phyloP scores from a whole-genome alignment of 1,140 invertebrate genomes.

The Zaprionus ghesquierei region DNA sequence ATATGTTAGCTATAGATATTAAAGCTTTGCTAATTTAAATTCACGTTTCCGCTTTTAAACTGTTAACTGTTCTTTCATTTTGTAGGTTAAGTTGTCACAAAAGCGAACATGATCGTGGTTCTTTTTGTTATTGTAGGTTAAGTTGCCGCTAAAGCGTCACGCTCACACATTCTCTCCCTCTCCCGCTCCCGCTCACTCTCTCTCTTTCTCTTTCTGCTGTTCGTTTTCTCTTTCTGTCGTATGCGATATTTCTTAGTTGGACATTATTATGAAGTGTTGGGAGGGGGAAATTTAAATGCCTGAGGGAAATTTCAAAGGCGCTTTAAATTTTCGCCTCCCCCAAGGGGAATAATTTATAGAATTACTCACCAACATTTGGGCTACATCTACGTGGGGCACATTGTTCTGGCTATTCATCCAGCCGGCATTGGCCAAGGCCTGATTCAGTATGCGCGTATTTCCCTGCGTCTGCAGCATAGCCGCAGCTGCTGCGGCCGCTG shows the following conservation, averaged over 20 bases:
- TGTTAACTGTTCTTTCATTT: background rate
- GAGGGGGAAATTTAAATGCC: background rate
- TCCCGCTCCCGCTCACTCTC: background rate
- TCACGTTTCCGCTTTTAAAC: background rate
- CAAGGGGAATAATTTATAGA: background rate
- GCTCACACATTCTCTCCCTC: no score
- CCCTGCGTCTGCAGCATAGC: slow-evolving; percentile 58
- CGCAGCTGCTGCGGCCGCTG: slow-evolving; percentile 52
- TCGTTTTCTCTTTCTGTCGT: background rate
- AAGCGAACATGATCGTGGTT: no score
- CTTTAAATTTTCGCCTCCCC: background rate
- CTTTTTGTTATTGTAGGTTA: background rate
- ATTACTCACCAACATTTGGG: slow-evolving; percentile 78
- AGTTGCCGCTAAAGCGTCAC: background rate
- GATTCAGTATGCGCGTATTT: slow-evolving; percentile 61
- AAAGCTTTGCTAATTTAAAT: background rate
- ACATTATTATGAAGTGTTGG: background rate
- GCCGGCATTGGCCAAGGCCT: slow-evolving; percentile 67
- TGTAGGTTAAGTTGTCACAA: no score
- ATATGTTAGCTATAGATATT: background rate
- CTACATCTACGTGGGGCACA: slow-evolving; percentile 71
- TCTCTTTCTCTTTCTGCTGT: background rate
- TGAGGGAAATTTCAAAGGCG: background rate
- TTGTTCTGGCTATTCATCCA: slow-evolving; percentile 75
- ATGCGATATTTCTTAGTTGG: background rate